Evolutionary conservation across 2,113 vertebrate species (phyloP).

Genomic region (Noctilio leporinus): DNA sequence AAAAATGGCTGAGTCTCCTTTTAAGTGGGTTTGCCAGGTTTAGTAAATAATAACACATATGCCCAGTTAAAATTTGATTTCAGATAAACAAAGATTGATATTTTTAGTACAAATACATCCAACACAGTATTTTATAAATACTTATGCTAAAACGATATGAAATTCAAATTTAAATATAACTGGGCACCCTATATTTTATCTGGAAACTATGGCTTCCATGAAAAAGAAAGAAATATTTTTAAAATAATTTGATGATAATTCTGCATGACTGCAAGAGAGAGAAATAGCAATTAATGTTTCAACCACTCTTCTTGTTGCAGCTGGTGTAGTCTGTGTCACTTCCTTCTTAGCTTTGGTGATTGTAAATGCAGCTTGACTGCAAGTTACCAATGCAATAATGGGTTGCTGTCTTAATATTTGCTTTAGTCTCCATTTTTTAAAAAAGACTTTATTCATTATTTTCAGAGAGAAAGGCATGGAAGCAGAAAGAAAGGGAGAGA

Average conservation of each 20-base stretch:
- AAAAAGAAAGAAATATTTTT: background rate
- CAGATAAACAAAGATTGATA: background rate
- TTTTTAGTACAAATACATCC: background rate
- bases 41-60: background rate
- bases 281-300: background rate
- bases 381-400: background rate
- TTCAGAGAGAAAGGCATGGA: too few species aligned
- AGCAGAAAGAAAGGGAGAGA: too few species aligned
- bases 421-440: background rate
- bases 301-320: background rate
- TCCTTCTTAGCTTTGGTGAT: background rate
- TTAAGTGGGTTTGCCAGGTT: background rate
- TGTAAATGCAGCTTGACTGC: background rate
- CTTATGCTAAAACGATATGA: background rate
- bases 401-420: background rate
- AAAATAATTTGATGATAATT: background rate
- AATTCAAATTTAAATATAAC: background rate
- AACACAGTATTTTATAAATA: background rate
- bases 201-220: background rate
- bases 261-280: background rate
- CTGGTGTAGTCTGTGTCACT: background rate
- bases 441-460: too few species aligned
- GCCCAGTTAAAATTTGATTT: background rate
- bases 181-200: background rate
- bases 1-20: background rate